Evolutionary conservation across 1,140 invertebrate genomes (phyloP), one percentile per base, ranked within the genome.

Genomic region (Polypedilum vanderplanki): DNA sequence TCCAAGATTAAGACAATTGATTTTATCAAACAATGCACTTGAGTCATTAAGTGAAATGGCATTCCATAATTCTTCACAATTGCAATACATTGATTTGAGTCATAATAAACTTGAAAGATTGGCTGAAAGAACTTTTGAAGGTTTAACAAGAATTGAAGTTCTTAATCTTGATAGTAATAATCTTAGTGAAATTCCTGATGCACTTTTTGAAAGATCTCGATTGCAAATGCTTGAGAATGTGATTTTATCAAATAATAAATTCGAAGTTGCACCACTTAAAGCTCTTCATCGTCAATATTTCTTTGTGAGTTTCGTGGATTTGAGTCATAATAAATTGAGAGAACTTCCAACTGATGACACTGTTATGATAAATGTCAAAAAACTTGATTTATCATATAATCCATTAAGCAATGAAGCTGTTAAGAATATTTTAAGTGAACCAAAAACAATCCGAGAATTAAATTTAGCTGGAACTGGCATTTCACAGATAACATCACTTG

Each of bases 1-100:
- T 33, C 89, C 90, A 3, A 85, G 89, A 74, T 82, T 96, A 1
- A 85, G 89, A 75, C 84, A 85, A 1, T 80, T 97, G 24, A 83
- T 90, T 76, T 80, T 96, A 10, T 87, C 89, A 0, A 80, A 88
- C 75, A 96, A 96, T 80, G 83, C 88, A 77, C 86, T 97, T 76
- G 91, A 93, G 78, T 87, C 87, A 75, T 87, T 97, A 10, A 91
- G 90, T 77, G 93, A 94, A 83, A 89, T 92, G 83, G 91, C 93
- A 0, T 96, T 96, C 81, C 90, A 94, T 77, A 96, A 96, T 80
- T 96, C 94, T 0, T 90, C 93, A 0, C 93, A 95, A 83, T 85
- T 96, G 75, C 94, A 96, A 80, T 79, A 88, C 12, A 79, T 97
- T 33, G 90, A 95, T 82, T 83, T 97, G 57, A 88, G 90, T 0